Percentiles rank a stretch among this genome's conserved stretches.
phyloP scores from a whole-genome alignment of 2,888 invertebrate species.

The Euzetes globulus region DNA sequence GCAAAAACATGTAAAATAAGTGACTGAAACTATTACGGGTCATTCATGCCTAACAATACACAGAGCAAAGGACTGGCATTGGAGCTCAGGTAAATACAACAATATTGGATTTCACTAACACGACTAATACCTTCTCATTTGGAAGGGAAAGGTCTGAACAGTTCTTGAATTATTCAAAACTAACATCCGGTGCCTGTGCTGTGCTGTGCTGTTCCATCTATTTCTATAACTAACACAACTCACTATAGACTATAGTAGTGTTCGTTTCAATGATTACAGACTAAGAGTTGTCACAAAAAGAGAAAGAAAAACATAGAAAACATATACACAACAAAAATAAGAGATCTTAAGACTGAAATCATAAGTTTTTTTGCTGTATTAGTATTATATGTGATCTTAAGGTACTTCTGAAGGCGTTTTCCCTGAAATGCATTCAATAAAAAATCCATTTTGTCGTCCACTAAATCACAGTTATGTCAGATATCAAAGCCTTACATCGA shows the following conservation, averaged over 20 bases:
- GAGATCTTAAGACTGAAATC: neutral
- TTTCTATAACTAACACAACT: neutral
- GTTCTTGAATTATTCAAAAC: slow-evolving; percentile 17
- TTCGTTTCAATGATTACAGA: slow-evolving; percentile 22
- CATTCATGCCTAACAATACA: slow-evolving; percentile 2
- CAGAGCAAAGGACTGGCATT: neutral
- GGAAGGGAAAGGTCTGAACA: slow-evolving; percentile 15
- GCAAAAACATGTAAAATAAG: slow-evolving; percentile 21
- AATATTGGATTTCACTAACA: slow-evolving; percentile 27
- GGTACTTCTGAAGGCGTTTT: neutral
- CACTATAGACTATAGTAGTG: neutral
- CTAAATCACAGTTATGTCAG: slow-evolving; percentile 3
- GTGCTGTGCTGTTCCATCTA: neutral
- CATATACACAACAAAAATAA: neutral
- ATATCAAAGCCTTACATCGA: neutral
- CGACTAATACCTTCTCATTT: slow-evolving; percentile 9
- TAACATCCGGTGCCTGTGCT: slow-evolving; percentile 18
- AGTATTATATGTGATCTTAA: neutral
- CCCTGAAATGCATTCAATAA: neutral
- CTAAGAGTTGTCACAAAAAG: neutral
- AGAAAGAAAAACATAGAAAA: neutral
- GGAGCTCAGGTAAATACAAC: slow-evolving; percentile 1
- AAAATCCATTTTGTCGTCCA: neutral
- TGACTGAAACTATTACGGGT: slow-evolving; percentile 10
- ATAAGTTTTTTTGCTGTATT: neutral